phyloP scores from a whole-genome alignment of 35 echinoderm and acorn worm species.

The Lytechinus pictus region DNA sequence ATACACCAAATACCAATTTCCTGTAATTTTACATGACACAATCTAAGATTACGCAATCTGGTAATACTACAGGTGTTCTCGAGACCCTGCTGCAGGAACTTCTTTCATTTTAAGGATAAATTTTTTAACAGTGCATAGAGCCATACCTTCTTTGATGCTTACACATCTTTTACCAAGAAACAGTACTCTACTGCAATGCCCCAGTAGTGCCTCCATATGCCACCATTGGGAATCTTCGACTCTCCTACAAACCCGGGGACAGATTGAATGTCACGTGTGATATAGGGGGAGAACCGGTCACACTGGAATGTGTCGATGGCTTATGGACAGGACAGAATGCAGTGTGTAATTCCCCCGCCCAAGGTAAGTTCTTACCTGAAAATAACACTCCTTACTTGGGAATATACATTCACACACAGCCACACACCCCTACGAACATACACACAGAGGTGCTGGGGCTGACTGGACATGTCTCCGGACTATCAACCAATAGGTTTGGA shows the following conservation, averaged over 20 bases:
- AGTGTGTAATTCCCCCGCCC: background rate
- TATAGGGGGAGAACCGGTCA: background rate
- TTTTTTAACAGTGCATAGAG: too few species aligned
- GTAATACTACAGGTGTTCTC: too few species aligned
- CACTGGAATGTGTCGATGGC: background rate
- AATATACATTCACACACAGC: too few species aligned
- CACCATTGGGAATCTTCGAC: background rate
- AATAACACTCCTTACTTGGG: too few species aligned
- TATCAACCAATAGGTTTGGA: too few species aligned
- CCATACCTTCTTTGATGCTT: too few species aligned
- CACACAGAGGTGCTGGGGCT: background rate
- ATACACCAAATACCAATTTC: too few species aligned
- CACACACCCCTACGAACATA: too few species aligned
- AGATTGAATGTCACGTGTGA: background rate
- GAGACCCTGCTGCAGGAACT: too few species aligned
- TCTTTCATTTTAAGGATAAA: too few species aligned
- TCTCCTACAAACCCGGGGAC: background rate
- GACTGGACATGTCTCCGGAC: background rate
- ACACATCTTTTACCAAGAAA: background rate
- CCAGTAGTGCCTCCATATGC: background rate
- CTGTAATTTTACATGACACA: too few species aligned
- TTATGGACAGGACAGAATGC: background rate
- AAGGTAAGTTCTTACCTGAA: background rate
- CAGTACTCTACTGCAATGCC: background rate
- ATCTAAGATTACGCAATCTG: too few species aligned